A percentile compares a stretch with the other conserved stretches of the same genome.
phyloP scores from a whole-genome alignment of 2,797 vertebrate species.

The Nothura maculosa region DNA sequence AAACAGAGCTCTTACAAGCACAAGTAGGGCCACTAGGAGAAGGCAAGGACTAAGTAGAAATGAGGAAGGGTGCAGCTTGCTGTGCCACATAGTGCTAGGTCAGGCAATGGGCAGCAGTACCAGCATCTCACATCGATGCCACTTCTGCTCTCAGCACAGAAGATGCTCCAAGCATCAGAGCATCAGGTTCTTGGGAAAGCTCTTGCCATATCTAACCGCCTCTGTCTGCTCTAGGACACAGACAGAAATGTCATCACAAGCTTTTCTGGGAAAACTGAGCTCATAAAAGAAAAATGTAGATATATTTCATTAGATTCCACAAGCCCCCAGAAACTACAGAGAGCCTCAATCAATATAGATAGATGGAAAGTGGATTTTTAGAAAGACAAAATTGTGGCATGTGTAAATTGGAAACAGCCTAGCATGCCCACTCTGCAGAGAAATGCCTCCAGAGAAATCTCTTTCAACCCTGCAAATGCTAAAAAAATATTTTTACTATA shows the following conservation, averaged over 20 bases:
- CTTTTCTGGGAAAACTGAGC: conserved; percentile 16
- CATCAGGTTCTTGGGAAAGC: conserved; percentile 20
- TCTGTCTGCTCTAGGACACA: conserved; percentile 17
- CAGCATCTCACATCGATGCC: background rate
- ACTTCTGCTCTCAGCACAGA: background rate
- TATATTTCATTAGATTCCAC: conserved; percentile 16
- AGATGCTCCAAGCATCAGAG: background rate
- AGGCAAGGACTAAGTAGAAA: background rate
- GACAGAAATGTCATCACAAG: background rate
- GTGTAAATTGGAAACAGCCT: conserved; percentile 40
- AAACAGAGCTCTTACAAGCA: conserved; percentile 3
- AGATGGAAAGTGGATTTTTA: conserved; percentile 39
- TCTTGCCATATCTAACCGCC: background rate
- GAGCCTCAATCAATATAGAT: background rate
- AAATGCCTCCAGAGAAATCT: conserved; percentile 7
- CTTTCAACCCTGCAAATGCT: background rate
- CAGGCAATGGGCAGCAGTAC: background rate
- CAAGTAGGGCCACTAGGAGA: background rate
- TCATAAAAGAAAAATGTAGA: background rate
- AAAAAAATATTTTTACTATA: background rate
- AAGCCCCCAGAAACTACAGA: conserved; percentile 12
- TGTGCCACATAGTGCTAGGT: accelerated
- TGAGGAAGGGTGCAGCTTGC: background rate
- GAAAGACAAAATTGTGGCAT: conserved; percentile 43
- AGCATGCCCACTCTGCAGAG: background rate